Percentiles rank a stretch among this genome's conserved stretches.
Evolutionary conservation across 2,888 invertebrate species (phyloP).

Genomic region (Cylloceria caligata): DNA sequence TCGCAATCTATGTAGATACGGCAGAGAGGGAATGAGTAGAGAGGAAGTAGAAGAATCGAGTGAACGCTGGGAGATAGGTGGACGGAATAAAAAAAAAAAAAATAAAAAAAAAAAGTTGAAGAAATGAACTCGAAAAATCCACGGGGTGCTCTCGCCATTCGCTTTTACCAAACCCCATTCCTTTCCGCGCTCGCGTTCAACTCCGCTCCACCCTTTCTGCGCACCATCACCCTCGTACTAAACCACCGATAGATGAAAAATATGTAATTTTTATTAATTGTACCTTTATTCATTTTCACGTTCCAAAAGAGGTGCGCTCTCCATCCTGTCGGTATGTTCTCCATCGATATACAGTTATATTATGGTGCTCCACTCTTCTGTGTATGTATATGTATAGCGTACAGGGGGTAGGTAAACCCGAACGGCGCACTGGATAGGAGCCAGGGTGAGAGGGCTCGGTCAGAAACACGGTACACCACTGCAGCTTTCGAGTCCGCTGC

Average conservation of each 20-base stretch:
- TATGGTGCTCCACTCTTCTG: not conserved
- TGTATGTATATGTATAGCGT: slow-evolving; percentile 14
- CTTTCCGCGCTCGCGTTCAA: not conserved
- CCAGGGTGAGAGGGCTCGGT: slow-evolving; percentile 62
- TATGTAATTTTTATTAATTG: slow-evolving; percentile 83
- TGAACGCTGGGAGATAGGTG: slow-evolving; percentile 48
- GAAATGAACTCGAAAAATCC: slow-evolving; percentile 65
- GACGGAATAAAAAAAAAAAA: slow-evolving; percentile 60
- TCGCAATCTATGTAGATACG: slow-evolving; percentile 36
- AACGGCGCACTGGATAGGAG: slow-evolving; percentile 36
- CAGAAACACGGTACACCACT: slow-evolving; percentile 72
- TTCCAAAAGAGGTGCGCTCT: slow-evolving; percentile 40
- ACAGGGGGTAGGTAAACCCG: slow-evolving; percentile 33
- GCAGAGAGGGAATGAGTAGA: slow-evolving; percentile 49
- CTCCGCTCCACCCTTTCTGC: slow-evolving; percentile 49
- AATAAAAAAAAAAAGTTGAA: slow-evolving; percentile 36
- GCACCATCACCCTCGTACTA: not conserved
- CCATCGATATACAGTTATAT: slow-evolving; percentile 38
- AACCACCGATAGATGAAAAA: slow-evolving; percentile 79
- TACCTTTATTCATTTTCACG: slow-evolving; percentile 81
- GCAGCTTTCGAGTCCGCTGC: slow-evolving; percentile 60
- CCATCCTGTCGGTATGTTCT: slow-evolving; percentile 16
- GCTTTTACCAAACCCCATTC: slow-evolving; percentile 31
- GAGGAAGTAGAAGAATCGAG: slow-evolving; percentile 36
- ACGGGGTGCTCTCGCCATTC: slow-evolving; percentile 48